These are phyloP conservation scores for Nomada ruficornis DNA, from an alignment of 2,888 invertebrate genomes.

Conservation along the genomic window DNA sequence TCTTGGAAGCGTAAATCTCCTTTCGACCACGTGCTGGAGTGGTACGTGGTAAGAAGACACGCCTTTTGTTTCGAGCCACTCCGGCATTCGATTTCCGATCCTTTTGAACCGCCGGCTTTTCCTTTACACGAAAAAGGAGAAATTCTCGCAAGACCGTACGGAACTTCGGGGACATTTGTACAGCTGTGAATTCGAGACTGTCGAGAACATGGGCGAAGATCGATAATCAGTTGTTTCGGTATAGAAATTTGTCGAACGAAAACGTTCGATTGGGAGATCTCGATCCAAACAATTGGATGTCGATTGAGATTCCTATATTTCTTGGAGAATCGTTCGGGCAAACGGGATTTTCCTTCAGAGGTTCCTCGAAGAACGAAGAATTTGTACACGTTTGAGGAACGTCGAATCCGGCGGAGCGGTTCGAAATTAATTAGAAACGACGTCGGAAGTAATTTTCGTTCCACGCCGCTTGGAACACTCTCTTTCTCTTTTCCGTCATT, in stretches of 20 bases:
- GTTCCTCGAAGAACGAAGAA: neutral
- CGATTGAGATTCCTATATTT: neutral
- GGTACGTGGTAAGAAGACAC: neutral
- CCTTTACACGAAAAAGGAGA: too few species aligned
- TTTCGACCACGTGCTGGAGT: slow-evolving; percentile 20
- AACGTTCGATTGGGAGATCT: too few species aligned
- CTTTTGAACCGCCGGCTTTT: neutral
- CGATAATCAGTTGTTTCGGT: too few species aligned
- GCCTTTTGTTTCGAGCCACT: slow-evolving; percentile 29
- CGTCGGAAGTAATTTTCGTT: slow-evolving; percentile 44
- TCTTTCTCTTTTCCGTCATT: slow-evolving; percentile 15
- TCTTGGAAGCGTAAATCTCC: slow-evolving; percentile 48
- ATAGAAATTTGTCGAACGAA: too few species aligned
- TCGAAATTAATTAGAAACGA: slow-evolving; percentile 50
- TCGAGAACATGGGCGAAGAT: too few species aligned
- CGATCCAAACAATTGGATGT: too few species aligned
- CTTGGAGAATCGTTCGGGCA: neutral
- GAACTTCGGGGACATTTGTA: too few species aligned
- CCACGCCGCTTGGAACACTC: slow-evolving; percentile 7
- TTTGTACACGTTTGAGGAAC: neutral
- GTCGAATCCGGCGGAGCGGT: slow-evolving; percentile 23
- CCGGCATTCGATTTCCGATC: neutral
- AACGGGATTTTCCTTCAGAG: neutral
- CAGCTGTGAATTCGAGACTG: too few species aligned
- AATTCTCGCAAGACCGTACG: too few species aligned